Base-by-base conservation (phyloP, 37 sponge, comb jelly and placozoan species). In the Diacarnus erythraeanus region DNA sequence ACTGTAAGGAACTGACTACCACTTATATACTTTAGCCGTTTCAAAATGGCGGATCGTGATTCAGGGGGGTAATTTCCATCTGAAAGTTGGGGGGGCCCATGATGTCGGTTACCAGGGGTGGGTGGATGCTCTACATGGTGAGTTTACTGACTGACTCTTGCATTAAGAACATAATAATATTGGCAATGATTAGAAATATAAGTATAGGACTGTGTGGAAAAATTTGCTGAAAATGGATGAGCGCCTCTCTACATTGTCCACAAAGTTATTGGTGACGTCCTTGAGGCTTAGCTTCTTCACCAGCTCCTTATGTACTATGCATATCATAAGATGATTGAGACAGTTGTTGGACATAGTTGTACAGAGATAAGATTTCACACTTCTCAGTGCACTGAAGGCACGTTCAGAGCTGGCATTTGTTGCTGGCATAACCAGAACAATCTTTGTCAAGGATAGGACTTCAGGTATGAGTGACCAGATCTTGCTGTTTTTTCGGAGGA, bases 391-490 rank as follows among this genome's bases (percentile, higher is more conserved):
- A 65, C 80, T 72, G 61, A 89, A 89, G 2, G 84, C 79, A 38
- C 77, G 63, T 71, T 77, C 68, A 71, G 69, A 79, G 39, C 67
- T 79, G n/a, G 80, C 80, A 43, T 79, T 69, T 20, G 80, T 89
- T 44, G 79, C 90, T 71, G 83, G 65, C 83, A 82, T 74, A 20
- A 82, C 83, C 31, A 82, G 74, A 72, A 74, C 73, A 23, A 82
- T 23, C 72, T 81, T 60, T 17, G 22, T 25, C 61, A 60, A 60
- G 27, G 61, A 60, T 47, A 47, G 6, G 51, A 47, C 51, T 12
- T 47, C 51, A 15, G 51, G 51, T 47, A 47, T 47, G 51, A 47
- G 51, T 6, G 51, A 47, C 51, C 51, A 47, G 51, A 47, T 47
- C 51, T 47, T 47, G 6, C 12, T 47, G 51, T 47, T 47, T 12